Evolutionary conservation across 2,797 vertebrate species (phyloP), one percentile per base, ranked within the genome.

Genomic region (Allobates femoralis): DNA sequence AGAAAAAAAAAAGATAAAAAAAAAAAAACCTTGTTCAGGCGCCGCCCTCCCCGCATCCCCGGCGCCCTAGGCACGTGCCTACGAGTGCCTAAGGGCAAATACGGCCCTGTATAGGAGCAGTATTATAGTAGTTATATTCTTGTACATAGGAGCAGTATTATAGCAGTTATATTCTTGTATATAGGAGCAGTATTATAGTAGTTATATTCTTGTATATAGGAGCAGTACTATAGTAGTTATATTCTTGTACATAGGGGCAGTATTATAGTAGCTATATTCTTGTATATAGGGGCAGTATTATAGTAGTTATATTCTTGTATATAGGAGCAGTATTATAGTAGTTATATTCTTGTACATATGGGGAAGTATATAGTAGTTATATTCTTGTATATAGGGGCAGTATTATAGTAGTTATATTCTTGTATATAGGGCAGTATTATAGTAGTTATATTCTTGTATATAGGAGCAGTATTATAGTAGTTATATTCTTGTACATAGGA

Each of bases 341-440:
- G 64, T 32, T 32, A 32, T 66, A 66, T 66, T 32, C 64, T 32
- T 66, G 64, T n/a, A n/a, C n/a, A n/a, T n/a, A n/a, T n/a, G n/a
- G n/a, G n/a, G n/a, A n/a, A n/a, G n/a, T n/a, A n/a, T n/a, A n/a
- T n/a, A n/a, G n/a, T n/a, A n/a, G n/a, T n/a, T n/a, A n/a, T n/a
- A n/a, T n/a, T n/a, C n/a, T n/a, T 66, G 62, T 66, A 66, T 6
- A 66, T 66, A 30, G 62, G 26, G 62, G 62, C 28, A 66, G 62
- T 66, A 66, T 66, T 66, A 66, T 66, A 66, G 64, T 66, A 66
- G 64, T 66, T 66, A 66, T 66, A 66, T 66, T 66, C 64, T 66
- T 66, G 62, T n/a, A n/a, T n/a, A n/a, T n/a, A n/a, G n/a, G n/a
- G n/a, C n/a, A n/a, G n/a, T n/a, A n/a, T n/a, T n/a, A n/a, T n/a